phyloP scores from a whole-genome alignment of 2,113 vertebrate species.

The Cyphomyrus discorhynchus region DNA sequence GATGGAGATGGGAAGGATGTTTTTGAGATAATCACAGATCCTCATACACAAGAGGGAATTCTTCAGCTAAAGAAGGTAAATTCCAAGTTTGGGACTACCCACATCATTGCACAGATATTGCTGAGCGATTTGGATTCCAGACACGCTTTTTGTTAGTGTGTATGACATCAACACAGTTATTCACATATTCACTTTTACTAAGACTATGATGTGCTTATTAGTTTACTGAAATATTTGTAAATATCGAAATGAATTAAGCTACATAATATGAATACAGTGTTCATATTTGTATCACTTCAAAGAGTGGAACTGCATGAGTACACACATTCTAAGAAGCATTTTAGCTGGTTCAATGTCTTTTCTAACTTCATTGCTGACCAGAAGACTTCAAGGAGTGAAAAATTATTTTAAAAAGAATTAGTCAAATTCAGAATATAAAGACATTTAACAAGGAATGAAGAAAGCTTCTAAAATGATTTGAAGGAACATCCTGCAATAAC shows the following conservation, averaged over 20 bases:
- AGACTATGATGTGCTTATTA: neutral
- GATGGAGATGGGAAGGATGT: conserved; percentile 82
- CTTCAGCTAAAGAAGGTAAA: conserved; percentile 78
- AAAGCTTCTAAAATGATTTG: neutral
- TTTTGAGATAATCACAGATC: conserved; percentile 84
- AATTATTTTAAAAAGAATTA: neutral
- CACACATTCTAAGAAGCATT: neutral
- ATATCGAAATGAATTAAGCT: neutral
- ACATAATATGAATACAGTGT: neutral
- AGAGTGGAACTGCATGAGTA: neutral
- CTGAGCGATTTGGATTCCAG: neutral
- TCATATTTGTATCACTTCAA: neutral
- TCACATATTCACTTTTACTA: neutral
- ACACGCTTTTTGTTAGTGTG: neutral
- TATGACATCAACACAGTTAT: neutral
- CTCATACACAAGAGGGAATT: conserved; percentile 84
- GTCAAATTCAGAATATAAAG: neutral
- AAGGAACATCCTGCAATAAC: neutral
- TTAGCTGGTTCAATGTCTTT: neutral
- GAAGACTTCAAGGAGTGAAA: neutral
- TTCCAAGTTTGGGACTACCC: neutral
- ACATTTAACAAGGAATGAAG: neutral
- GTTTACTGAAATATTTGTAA: neutral
- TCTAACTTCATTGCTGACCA: neutral
- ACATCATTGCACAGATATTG: neutral